Evolutionary conservation across 1,140 invertebrate species (phyloP).

Genomic region (Calliphora vicina): DNA sequence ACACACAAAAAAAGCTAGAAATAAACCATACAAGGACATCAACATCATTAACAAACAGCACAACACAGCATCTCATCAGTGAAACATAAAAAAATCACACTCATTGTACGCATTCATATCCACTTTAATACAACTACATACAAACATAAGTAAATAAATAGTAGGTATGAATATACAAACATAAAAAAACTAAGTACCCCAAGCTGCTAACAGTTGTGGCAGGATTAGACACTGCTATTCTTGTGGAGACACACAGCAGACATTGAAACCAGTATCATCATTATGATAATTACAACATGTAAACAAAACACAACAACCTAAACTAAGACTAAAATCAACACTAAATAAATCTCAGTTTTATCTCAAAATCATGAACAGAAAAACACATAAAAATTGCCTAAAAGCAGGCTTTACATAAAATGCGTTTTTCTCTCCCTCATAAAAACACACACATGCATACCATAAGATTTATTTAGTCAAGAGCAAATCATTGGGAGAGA

Average conservation of each 20-base stretch:
- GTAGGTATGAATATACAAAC: background rate
- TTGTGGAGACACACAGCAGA: background rate
- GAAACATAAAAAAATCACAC: background rate
- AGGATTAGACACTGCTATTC: background rate
- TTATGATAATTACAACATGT: background rate
- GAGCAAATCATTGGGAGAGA: background rate
- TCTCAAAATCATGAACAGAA: no score
- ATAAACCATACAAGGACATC: background rate
- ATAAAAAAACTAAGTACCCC: no score
- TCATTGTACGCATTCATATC: background rate
- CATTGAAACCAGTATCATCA: background rate
- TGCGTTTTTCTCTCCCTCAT: background rate
- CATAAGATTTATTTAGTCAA: background rate
- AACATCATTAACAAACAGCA: background rate
- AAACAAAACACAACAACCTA: background rate
- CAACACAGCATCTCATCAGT: background rate
- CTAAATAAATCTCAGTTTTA: background rate
- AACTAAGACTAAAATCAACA: background rate
- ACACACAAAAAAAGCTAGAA: background rate
- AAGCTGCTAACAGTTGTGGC: no score
- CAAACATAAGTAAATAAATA: background rate
- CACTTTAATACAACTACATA: background rate
- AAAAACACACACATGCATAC: background rate
- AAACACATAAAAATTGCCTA: slow-evolving; percentile 2
- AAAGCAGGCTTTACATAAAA: background rate